A percentile compares a stretch with the other conserved stretches of the same genome.
Evolutionary conservation across 2,113 vertebrate genomes (phyloP).

Genomic region (Anoura caudifer): DNA sequence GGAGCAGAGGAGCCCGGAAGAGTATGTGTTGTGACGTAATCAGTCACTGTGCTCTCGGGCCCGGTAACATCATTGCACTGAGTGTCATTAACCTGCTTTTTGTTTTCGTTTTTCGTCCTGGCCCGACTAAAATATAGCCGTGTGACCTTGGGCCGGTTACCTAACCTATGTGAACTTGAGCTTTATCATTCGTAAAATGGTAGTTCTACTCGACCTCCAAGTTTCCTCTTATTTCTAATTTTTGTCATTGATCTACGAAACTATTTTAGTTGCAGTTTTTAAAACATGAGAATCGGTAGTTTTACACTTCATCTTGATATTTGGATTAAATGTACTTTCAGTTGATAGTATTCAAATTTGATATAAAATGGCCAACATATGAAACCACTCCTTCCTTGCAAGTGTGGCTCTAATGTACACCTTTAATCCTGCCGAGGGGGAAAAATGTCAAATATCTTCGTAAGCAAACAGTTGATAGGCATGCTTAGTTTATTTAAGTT

Average conservation of each 20-base stretch:
- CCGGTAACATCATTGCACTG: background rate
- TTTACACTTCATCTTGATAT: background rate
- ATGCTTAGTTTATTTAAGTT: conserved; percentile 58
- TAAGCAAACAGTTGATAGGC: conserved; percentile 67
- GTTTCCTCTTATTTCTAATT: background rate
- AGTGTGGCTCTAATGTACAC: conserved; percentile 52
- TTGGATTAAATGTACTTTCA: conserved; percentile 35
- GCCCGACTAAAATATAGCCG: background rate
- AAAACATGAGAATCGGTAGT: background rate
- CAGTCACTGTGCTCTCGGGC: background rate
- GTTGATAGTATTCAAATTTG: conserved; percentile 67
- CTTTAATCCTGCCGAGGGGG: conserved; percentile 72
- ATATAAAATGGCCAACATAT: conserved; percentile 65
- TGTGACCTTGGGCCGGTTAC: background rate
- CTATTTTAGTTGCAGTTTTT: background rate
- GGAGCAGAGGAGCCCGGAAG: background rate
- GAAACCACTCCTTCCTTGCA: conserved; percentile 65
- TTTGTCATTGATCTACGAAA: background rate
- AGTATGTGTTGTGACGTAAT: background rate
- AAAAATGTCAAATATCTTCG: conserved; percentile 70
- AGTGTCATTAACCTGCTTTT: background rate
- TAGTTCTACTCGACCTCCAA: background rate
- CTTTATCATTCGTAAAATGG: background rate
- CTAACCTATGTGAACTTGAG: background rate
- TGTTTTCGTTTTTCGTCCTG: background rate